Base-by-base conservation (phyloP, 2,888 invertebrate genomes). In the Drosophila borealis region DNA sequence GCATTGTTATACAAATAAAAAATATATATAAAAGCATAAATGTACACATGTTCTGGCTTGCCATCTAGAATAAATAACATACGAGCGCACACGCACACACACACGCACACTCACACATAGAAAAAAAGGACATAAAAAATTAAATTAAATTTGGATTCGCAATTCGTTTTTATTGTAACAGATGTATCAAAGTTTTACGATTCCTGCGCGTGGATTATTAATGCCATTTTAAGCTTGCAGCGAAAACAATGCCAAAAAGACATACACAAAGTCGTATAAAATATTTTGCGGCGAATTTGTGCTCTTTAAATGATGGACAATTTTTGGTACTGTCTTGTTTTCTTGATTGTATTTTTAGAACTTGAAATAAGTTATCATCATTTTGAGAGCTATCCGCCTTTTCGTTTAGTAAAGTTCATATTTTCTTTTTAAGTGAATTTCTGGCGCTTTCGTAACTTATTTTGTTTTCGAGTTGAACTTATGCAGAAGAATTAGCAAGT, bases 1-100 rank as follows among this genome's bases (percentile, higher is more conserved):
- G 71, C 71, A 72, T 56, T 70, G 71, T 68, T 70, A 64, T 70
- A 57, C 68, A 70, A 55, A 71, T 61, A 79, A 79, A 77, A 56
- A 68, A 68, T 64, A 67, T 42, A 42, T 64, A 67, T 42, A 42
- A 45, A 55, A 53, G 54, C 39, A 54, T 11, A 57, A 61, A 60
- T 55, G 44, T 17, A 37, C 5, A n/a, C 62, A 49, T 37, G 14
- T 10, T 21, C 29, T 29, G 29, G 29, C 29, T 8, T 25, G 25
- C 25, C 25, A 25, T 25, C 2, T 6, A 13, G 9, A 37, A 51
- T 41, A 55, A 33, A 49, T 34, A 66, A 42, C 19, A 56, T 8
- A 10, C 44, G 42, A 17, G 37, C 9, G 36, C 4, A 17, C 8
- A 49, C 33, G 33, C 14, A 39, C n/a, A 53, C 62, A 44, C 25